Evolutionary conservation across 2,797 vertebrate genomes (phyloP).

Genomic region (Lepilemur septentrionalis): DNA sequence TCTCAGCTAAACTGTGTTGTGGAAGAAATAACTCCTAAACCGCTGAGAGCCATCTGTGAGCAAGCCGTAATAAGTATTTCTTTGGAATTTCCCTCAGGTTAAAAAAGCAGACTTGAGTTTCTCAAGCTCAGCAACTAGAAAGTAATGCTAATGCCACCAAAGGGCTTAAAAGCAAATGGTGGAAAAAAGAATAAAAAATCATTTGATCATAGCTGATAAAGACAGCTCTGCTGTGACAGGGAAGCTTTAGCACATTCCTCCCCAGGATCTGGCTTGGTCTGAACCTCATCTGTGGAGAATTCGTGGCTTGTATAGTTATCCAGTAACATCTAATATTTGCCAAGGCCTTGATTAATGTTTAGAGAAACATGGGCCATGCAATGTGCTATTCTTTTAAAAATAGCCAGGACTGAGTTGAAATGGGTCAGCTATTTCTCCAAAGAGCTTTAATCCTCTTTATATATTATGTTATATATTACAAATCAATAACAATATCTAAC

Average conservation of each 20-base stretch:
- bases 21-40: background rate
- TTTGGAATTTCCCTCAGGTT: slow-evolving; percentile 56
- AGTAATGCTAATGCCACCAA: background rate
- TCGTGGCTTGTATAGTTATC: background rate
- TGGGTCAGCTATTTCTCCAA: background rate
- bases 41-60: background rate
- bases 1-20: background rate
- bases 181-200: slow-evolving; percentile 46
- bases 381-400: slow-evolving; percentile 2
- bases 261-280: background rate
- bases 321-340: slow-evolving; percentile 36
- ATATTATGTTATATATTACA: background rate
- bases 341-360: slow-evolving; percentile 61
- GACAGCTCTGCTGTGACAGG: background rate
- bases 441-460: background rate
- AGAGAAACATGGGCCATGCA: background rate
- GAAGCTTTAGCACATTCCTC: background rate
- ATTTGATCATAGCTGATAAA: slow-evolving; percentile 68
- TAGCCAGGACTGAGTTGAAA: background rate
- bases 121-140: slow-evolving; percentile 31
- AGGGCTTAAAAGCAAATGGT: slow-evolving; percentile 32
- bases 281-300: background rate
- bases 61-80: slow-evolving; percentile 24
- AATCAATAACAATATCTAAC: background rate
- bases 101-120: slow-evolving; percentile 23